A percentile compares a stretch with the other conserved stretches of the same genome.
Evolutionary conservation across 2,888 invertebrate species (phyloP).

Genomic region (Hofmannophila pseudospretella): DNA sequence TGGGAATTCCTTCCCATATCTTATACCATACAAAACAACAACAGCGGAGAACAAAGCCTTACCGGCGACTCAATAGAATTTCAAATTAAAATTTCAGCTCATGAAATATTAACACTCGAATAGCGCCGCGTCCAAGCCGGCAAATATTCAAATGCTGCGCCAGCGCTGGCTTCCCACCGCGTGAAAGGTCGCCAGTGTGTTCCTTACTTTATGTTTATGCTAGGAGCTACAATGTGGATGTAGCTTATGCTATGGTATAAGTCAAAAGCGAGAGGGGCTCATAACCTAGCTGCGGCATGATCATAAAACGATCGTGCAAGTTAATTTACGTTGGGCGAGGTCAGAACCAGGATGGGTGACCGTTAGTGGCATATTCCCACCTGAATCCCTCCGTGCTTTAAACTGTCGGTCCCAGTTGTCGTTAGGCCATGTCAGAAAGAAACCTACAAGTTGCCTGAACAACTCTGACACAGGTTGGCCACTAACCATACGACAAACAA

Average conservation of each 20-base stretch:
- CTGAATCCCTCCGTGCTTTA: too few relatives aligned
- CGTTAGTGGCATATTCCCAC: too few relatives aligned
- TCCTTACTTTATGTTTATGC: slow-evolving; percentile 47
- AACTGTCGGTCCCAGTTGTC: too few relatives aligned
- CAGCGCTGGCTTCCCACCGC: slow-evolving; percentile 37
- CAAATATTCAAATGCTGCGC: slow-evolving; percentile 56
- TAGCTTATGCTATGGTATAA: slow-evolving; percentile 23
- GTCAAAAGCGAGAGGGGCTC: too few relatives aligned
- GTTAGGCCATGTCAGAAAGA: too few relatives aligned
- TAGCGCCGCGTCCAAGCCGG: slow-evolving; percentile 41
- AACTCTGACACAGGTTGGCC: too few relatives aligned
- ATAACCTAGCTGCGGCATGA: too few relatives aligned
- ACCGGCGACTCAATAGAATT: slow-evolving; percentile 37
- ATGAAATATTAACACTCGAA: slow-evolving; percentile 61
- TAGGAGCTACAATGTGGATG: slow-evolving; percentile 38
- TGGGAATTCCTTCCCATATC: background rate
- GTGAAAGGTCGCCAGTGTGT: slow-evolving; percentile 51
- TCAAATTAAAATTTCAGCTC: slow-evolving; percentile 54
- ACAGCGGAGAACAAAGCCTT: slow-evolving; percentile 16
- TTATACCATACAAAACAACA: slow-evolving; percentile 8
- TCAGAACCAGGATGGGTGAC: too few relatives aligned
- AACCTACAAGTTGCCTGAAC: too few relatives aligned
- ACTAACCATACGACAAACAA: too few relatives aligned
- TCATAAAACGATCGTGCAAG: too few relatives aligned
- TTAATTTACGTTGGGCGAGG: too few relatives aligned